Percentiles rank a stretch among this genome's conserved stretches.
Conservation (phyloP, 2,113 vertebrate species). For the Percina caprodes region DNA sequence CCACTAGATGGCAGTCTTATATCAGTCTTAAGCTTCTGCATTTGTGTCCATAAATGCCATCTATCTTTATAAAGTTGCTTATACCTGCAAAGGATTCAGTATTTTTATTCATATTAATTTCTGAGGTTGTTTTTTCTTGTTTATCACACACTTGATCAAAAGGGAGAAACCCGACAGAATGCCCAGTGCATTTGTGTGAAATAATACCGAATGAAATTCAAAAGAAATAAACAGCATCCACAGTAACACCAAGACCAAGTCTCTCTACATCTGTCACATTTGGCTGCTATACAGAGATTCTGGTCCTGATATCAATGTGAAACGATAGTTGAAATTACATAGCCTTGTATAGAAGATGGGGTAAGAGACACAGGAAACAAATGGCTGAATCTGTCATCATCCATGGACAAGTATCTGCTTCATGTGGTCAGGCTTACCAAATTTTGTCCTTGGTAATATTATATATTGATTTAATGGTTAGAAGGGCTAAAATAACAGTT, state of each 20-base stretch:
- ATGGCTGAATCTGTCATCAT: constrained; percentile 58
- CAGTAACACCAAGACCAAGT: constrained; percentile 26
- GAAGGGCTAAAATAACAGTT: constrained; percentile 76
- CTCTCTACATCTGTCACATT: constrained; percentile 27
- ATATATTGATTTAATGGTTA: constrained; percentile 82
- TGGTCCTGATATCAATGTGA: constrained; percentile 25
- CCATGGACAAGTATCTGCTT: constrained; percentile 57
- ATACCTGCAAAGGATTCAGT: background rate
- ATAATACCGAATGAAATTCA: background rate
- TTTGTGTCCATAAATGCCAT: background rate
- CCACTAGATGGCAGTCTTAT: constrained; percentile 78
- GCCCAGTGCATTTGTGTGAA: background rate
- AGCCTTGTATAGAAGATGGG: constrained; percentile 16
- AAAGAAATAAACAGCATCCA: constrained; percentile 8
- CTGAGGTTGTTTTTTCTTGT: background rate
- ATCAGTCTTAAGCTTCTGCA: background rate
- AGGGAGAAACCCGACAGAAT: background rate
- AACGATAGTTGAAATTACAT: constrained; percentile 37
- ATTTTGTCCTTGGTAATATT: constrained; percentile 81
- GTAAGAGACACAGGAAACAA: constrained; percentile 55
- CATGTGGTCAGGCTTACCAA: constrained; percentile 60
- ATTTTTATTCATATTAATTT: constrained; percentile 8
- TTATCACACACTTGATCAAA: background rate
- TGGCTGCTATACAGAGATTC: constrained; percentile 11
- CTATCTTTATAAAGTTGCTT: background rate